These are phyloP conservation scores for Morus bassanus DNA, from an alignment of 2,797 vertebrate species.

Conservation along the genomic window DNA sequence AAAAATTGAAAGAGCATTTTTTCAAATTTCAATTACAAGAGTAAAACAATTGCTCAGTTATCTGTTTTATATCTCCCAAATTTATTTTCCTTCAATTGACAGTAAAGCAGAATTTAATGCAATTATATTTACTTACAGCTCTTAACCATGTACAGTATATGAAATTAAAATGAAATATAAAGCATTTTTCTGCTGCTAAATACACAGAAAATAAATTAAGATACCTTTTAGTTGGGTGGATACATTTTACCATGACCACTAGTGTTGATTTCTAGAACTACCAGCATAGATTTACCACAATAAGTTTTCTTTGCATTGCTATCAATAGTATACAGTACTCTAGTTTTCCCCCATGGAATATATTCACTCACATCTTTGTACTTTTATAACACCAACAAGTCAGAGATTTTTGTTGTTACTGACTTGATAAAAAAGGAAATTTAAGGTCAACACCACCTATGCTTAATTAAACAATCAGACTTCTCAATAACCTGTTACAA, in stretches of 20 bases:
- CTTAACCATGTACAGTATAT: background rate
- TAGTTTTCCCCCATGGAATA: background rate
- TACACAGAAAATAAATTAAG: background rate
- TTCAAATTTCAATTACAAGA: background rate
- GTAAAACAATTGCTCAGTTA: background rate
- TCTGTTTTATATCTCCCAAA: background rate
- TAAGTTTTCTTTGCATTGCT: conserved; percentile 23
- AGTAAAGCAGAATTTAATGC: background rate
- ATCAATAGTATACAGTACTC: background rate
- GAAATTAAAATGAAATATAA: background rate
- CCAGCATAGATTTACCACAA: background rate
- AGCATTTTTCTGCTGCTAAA: background rate
- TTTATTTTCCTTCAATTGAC: background rate
- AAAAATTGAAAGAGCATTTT: background rate
- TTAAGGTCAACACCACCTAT: background rate
- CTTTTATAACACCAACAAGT: background rate
- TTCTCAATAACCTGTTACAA: conserved; percentile 11
- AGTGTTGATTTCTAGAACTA: conserved; percentile 49
- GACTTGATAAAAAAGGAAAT: background rate
- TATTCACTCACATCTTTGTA: conserved; percentile 10
- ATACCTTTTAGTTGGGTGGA: background rate
- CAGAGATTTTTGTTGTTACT: background rate
- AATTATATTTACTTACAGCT: background rate
- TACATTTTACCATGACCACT: conserved; percentile 4
- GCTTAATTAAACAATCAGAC: background rate